Percentiles rank a stretch among this genome's conserved stretches.
phyloP scores from a whole-genome alignment of 2,888 invertebrate genomes.

The Hydroisotoma schaefferi region DNA sequence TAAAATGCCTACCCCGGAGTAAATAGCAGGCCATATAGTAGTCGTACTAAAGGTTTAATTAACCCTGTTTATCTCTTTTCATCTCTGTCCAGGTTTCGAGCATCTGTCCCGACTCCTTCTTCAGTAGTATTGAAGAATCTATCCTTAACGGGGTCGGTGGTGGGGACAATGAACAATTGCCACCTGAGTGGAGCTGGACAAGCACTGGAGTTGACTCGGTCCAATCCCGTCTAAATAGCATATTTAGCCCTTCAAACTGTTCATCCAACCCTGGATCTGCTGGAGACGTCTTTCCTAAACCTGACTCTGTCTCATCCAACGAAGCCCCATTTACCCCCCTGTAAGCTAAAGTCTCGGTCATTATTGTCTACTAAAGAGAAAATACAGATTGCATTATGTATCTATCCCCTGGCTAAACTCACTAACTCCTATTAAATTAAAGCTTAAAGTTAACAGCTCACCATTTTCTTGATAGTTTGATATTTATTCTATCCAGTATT shows the following conservation, averaged over 20 bases:
- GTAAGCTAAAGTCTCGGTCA: slow-evolving; percentile 22
- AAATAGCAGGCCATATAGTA: too few species aligned
- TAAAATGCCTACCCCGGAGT: too few species aligned
- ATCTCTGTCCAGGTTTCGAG: slow-evolving; percentile 37
- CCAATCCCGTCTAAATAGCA: slow-evolving; percentile 21
- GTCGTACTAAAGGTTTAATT: too few species aligned
- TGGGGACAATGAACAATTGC: slow-evolving; percentile 23
- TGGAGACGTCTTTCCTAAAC: neutral
- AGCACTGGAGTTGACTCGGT: slow-evolving; percentile 22
- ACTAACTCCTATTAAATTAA: too few species aligned
- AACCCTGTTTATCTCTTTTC: too few species aligned
- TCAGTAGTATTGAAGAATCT: slow-evolving; percentile 39
- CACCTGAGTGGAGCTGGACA: slow-evolving; percentile 32
- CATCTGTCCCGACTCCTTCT: slow-evolving; percentile 43
- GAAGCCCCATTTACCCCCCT: slow-evolving; percentile 33
- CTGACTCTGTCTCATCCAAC: slow-evolving; percentile 5
- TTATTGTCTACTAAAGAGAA: neutral
- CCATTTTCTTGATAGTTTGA: neutral
- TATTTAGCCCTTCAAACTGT: slow-evolving; percentile 22
- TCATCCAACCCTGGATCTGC: neutral
- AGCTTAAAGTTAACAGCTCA: neutral
- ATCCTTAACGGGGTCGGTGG: slow-evolving; percentile 29
- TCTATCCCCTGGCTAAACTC: too few species aligned
- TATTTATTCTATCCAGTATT: neutral
- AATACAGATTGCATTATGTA: neutral